Percentiles rank a stretch among this genome's conserved stretches.
phyloP scores from a whole-genome alignment of 1,140 invertebrate species.

The Drosophila subobscura region DNA sequence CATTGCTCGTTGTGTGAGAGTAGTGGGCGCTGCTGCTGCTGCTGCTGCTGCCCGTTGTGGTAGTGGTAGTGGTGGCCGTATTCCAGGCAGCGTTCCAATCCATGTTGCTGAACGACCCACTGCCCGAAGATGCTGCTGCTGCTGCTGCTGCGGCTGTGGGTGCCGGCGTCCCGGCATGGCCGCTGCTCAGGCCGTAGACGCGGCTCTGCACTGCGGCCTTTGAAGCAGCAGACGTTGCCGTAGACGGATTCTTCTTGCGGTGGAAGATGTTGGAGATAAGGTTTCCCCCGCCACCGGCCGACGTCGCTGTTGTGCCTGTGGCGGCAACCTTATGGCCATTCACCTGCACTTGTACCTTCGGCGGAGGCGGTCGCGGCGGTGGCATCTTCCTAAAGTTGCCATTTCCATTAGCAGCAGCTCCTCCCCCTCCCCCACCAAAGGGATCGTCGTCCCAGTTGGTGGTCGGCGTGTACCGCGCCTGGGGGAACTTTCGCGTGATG shows the following conservation, averaged over 20 bases:
- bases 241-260: constrained; percentile 62
- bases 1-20: constrained; percentile 19
- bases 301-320: constrained; percentile 25
- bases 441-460: constrained; percentile 80
- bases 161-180: constrained; percentile 66
- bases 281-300: constrained; percentile 33
- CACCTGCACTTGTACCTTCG: constrained; percentile 59
- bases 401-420: constrained; percentile 32
- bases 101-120: constrained; percentile 24
- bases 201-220: constrained; percentile 83
- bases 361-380: constrained; percentile 78
- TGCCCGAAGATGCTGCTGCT: constrained; percentile 10
- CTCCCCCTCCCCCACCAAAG: constrained; percentile 40
- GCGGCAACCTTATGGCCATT: constrained; percentile 51
- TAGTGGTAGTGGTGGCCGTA: constrained; percentile 45
- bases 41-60: constrained; percentile 16
- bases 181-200: constrained; percentile 83
- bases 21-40: constrained; percentile 28
- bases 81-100: constrained; percentile 77
- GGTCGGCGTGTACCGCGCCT: constrained; percentile 76
- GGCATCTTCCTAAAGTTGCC: constrained; percentile 69
- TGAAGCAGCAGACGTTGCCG: constrained; percentile 54
- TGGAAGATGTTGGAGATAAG: constrained; percentile 84
- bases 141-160: constrained; percentile 5
- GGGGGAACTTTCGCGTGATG: constrained; percentile 78